phyloP scores from a whole-genome alignment of 30 jellyfish, hydroid and myxozoan genomes.

The Aurelia sp. region DNA sequence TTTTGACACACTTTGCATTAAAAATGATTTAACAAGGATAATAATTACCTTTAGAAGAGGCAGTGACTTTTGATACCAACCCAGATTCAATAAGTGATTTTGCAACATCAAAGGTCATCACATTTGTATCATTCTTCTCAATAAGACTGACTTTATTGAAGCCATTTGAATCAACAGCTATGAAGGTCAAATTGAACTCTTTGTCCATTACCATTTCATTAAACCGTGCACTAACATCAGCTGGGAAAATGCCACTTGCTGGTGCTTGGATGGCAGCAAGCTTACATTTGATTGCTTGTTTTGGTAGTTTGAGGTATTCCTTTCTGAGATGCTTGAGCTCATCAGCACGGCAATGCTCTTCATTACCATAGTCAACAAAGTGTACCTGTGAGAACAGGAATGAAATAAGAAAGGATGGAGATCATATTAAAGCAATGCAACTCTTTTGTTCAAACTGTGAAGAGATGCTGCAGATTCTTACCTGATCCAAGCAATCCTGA shows the following conservation, averaged over 20 bases:
- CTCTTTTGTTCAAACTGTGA: no score
- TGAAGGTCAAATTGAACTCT: constrained; percentile 58
- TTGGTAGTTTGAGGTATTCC: constrained; percentile 86
- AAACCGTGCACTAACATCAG: constrained; percentile 65
- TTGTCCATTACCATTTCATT: constrained; percentile 77
- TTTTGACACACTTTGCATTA: no score
- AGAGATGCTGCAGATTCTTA: no score
- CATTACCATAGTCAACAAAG: constrained; percentile 94
- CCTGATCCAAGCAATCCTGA: no score
- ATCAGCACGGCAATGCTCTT: constrained; percentile 47
- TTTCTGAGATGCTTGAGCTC: constrained; percentile 67
- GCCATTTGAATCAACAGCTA: constrained; percentile 36
- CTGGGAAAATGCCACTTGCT: constrained; percentile 42
- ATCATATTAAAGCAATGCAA: no score
- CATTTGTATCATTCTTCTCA: constrained; percentile 49
- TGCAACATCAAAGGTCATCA: constrained; percentile 60
- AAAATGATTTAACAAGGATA: neutral
- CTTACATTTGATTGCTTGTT: constrained; percentile 83
- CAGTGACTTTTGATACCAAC: constrained; percentile 17
- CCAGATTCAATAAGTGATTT: constrained; percentile 71
- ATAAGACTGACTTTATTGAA: constrained; percentile 46
- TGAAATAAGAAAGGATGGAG: no score
- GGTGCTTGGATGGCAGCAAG: constrained; percentile 78
- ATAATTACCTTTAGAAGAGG: constrained; percentile 12
- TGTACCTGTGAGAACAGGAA: constrained; percentile 51